Evolutionary conservation across 2,888 invertebrate genomes (phyloP).

Genomic region (Pachymerium ferrugineum): DNA sequence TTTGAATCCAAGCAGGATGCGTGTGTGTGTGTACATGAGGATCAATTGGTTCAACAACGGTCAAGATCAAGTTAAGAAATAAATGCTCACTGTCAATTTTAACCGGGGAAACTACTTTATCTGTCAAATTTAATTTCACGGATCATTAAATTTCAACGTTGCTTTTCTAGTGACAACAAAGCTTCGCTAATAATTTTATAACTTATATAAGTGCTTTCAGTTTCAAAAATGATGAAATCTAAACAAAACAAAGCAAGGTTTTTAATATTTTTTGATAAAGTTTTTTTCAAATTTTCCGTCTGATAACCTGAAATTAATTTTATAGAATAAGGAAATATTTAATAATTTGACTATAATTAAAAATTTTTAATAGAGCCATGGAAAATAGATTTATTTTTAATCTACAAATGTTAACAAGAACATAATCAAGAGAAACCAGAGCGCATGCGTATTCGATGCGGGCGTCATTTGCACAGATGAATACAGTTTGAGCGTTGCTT

Average conservation of each 20-base stretch:
- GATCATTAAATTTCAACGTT: neutral
- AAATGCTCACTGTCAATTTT: neutral
- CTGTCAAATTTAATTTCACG: neutral
- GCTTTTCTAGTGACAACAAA: too few relatives aligned
- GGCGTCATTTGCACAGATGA: constrained; percentile 22
- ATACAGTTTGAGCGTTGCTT: constrained; percentile 15
- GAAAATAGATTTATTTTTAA: neutral
- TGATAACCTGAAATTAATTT: too few relatives aligned
- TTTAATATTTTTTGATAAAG: too few relatives aligned
- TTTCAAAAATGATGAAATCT: too few relatives aligned
- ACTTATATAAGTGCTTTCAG: neutral
- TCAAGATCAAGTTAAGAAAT: neutral
- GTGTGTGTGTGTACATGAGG: too few relatives aligned
- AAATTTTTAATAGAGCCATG: neutral
- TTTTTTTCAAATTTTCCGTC: too few relatives aligned
- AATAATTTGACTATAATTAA: constrained; percentile 2
- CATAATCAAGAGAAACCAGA: neutral
- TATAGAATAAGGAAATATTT: neutral
- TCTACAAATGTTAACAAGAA: constrained; percentile 6
- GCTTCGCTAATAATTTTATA: neutral
- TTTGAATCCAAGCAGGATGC: neutral
- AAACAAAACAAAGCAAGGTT: too few relatives aligned
- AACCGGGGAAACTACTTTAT: neutral
- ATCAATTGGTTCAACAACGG: neutral
- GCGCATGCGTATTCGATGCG: constrained; percentile 13